Evolutionary conservation across 2,113 vertebrate species (phyloP).

Genomic region (Spea bombifrons): DNA sequence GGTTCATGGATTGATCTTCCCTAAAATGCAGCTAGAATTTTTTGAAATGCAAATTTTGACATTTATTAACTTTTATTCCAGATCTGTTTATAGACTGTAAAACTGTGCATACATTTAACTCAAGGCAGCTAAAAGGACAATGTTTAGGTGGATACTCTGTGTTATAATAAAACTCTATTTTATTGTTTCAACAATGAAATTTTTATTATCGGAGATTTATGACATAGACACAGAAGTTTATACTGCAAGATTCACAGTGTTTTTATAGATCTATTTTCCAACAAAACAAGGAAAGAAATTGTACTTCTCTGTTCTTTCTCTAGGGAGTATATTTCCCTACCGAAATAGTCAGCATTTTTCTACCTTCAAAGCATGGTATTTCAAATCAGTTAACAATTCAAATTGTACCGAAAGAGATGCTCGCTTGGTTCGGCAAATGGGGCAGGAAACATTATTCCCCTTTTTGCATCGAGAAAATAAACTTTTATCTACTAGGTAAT

Average conservation of each 20-base stretch:
- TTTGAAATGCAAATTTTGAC: constrained; percentile 99
- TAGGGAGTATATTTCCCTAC: constrained; percentile 89
- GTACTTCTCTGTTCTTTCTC: constrained; percentile 83
- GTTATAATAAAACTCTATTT: constrained; percentile 97
- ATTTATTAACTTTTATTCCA: constrained; percentile 99
- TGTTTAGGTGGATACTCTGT: constrained; percentile 98
- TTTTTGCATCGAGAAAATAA: constrained; percentile 85
- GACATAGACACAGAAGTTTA: constrained; percentile 93
- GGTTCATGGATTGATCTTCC: constrained; percentile 99
- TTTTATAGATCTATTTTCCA: constrained; percentile 90
- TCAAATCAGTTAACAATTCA: constrained; percentile 99
- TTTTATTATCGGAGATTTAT: constrained; percentile 99
- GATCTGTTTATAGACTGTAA: constrained; percentile 99
- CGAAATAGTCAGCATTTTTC: constrained; percentile 99
- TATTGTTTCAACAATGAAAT: constrained; percentile 98
- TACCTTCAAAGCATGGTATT: constrained; percentile 99
- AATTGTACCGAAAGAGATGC: constrained; percentile 98
- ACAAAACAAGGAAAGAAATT: constrained; percentile 90
- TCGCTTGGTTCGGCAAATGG: constrained; percentile 96
- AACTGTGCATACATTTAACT: constrained; percentile 98
- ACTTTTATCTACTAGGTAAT: constrained; percentile 64
- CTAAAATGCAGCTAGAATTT: constrained; percentile 93
- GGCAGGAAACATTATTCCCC: constrained; percentile 95
- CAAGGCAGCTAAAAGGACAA: constrained; percentile 98
- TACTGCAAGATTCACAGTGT: constrained; percentile 91